Conservation (phyloP, 2,113 vertebrate genomes). For the Triplophysa dalaica region DNA sequence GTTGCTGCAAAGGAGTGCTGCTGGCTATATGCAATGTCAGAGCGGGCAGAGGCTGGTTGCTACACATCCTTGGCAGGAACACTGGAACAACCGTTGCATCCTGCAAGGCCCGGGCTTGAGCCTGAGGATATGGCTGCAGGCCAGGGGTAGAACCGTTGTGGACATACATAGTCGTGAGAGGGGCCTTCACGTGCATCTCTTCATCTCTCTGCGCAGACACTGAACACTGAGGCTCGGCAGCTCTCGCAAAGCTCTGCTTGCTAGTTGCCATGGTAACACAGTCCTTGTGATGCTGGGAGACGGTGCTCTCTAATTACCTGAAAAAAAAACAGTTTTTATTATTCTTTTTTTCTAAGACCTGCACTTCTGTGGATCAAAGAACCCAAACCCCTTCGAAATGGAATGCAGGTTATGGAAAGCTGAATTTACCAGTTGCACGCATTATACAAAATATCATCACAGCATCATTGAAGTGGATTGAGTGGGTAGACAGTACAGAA, state of each 20-base stretch:
- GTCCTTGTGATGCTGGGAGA: constrained; percentile 69
- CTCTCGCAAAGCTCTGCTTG: constrained; percentile 69
- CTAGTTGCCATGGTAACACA: constrained; percentile 80
- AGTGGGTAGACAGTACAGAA: constrained; percentile 1
- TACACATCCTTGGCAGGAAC: constrained; percentile 63
- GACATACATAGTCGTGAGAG: constrained; percentile 78
- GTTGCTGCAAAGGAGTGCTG: constrained; percentile 72
- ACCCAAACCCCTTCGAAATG: constrained; percentile 35
- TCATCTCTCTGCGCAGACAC: constrained; percentile 65
- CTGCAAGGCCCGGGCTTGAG: constrained; percentile 62
- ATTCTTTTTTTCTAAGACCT: constrained; percentile 64
- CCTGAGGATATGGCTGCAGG: constrained; percentile 70
- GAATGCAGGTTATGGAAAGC: constrained; percentile 19
- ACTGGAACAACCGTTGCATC: constrained; percentile 64
- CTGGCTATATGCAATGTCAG: constrained; percentile 83
- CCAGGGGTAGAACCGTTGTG: constrained; percentile 75
- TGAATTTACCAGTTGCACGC: not conserved
- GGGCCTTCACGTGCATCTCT: constrained; percentile 67
- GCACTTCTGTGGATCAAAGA: constrained; percentile 50
- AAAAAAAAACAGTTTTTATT: constrained; percentile 61
- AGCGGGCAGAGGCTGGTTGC: constrained; percentile 74
- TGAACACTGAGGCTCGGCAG: constrained; percentile 63
- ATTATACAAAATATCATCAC: not conserved
- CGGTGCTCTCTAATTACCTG: constrained; percentile 73
- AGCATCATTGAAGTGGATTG: not conserved